Percentiles rank a stretch among this genome's conserved stretches.
Evolutionary conservation across 1,140 invertebrate genomes (phyloP).

Genomic region (Proales similis): DNA sequence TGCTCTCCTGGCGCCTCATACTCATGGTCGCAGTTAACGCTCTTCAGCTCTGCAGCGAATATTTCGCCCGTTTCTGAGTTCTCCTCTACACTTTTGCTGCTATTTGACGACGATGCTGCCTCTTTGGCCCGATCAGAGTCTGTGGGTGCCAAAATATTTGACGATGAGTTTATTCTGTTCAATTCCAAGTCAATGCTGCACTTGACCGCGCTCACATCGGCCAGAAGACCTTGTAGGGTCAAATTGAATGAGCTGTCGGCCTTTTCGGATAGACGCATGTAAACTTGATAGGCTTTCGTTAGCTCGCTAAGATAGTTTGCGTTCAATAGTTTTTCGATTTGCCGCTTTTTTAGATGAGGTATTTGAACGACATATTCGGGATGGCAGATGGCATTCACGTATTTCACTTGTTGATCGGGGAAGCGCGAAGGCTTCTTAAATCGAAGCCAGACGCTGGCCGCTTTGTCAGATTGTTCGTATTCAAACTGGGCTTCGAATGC

Average conservation of each 20-base stretch:
- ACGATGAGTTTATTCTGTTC: slow-evolving; percentile 3
- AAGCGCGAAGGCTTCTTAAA: too few species aligned
- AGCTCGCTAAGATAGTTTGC: slow-evolving; percentile 7
- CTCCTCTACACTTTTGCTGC: neutral
- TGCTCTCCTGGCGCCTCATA: neutral
- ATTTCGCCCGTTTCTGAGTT: neutral
- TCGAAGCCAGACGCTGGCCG: too few species aligned
- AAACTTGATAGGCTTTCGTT: slow-evolving; percentile 4
- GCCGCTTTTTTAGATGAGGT: slow-evolving; percentile 1
- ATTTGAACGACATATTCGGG: neutral
- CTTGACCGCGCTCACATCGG: neutral
- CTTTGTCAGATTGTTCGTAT: too few species aligned
- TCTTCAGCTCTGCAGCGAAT: neutral
- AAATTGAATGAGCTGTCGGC: too few species aligned
- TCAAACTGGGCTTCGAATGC: too few species aligned
- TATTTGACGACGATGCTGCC: neutral
- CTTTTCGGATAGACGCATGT: neutral
- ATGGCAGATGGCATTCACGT: slow-evolving; percentile 5
- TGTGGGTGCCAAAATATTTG: slow-evolving; percentile 18
- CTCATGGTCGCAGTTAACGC: neutral
- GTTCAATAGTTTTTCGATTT: neutral
- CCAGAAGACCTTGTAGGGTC: slow-evolving; percentile 8
- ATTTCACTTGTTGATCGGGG: too few species aligned
- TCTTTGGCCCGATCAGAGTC: neutral
- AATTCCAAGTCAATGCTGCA: slow-evolving; percentile 1